Evolutionary conservation across 2,113 vertebrate species (phyloP), one percentile per base, ranked within the genome.

Genomic region (Microtus oregoni): DNA sequence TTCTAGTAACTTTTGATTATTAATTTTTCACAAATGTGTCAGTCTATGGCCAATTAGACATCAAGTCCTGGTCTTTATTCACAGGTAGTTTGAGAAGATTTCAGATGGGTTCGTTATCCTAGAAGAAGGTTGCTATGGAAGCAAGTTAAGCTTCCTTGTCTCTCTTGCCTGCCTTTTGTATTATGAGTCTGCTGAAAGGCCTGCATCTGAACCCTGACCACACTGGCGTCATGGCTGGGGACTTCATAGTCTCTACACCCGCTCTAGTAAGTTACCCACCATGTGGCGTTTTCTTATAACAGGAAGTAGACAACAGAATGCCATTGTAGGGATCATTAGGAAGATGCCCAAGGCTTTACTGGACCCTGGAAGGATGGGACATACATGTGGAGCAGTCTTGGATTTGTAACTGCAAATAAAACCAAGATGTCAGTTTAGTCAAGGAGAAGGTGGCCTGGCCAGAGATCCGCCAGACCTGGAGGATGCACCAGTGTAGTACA

Each of bases 261-360:
- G 26, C 47, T 78, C 17, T 52, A 15, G 15, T 24, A 44, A 70
- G 9, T 41, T 38, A 52, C 44, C 63, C 15, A 24, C 75, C 1
- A 1, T 41, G 68, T 41, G 83, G 17, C 4, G 1, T 52, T 67
- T 44, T 78, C 24, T 44, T 58, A 68, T 24, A 22, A 11, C 11
- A 67, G 47, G 83, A 77, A 41, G 24, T 4, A 14, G 30, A 78
- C 30, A 35, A 28, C 30, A 30, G 41, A 12, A 26, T 11, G 32
- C 7, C 0, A 2, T 38, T 38, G 7, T 11, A 9, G n/a, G 32
- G 30, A 35, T 75, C 2, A 0, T 38, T 3, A 30, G 81, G 61
- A 30, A 28, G 68, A 4, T 19, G n/a, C 14, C 26, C 0, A 0
- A 14, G 47, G 19, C 15, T 5, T 3, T 6, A 2, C 12, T 75